A percentile compares a stretch with the other conserved stretches of the same genome.
Evolutionary conservation across 1,140 invertebrate genomes (phyloP).

Genomic region (Pogonomyrmex californicus): DNA sequence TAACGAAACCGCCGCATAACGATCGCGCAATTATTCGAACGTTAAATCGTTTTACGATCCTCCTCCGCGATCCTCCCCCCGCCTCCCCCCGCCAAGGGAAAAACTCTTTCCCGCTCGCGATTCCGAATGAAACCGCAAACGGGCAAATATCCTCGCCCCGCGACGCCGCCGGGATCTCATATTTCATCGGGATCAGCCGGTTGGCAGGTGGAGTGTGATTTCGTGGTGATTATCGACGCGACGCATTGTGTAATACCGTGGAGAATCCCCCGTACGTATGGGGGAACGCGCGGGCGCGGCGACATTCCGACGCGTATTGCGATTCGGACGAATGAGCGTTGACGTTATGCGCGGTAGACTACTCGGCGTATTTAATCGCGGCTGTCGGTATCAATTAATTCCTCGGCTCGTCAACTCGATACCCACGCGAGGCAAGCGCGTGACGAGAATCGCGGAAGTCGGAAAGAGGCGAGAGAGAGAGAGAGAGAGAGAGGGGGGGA

Average conservation of each 20-base stretch:
- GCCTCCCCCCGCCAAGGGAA: not conserved
- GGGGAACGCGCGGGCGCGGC: slow-evolving; percentile 35
- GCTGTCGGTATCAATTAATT: slow-evolving; percentile 58
- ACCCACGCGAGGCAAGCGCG: slow-evolving; percentile 23
- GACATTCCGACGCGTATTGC: slow-evolving; percentile 43
- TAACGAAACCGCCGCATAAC: not conserved
- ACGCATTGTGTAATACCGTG: slow-evolving; percentile 19
- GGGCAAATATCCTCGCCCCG: not conserved
- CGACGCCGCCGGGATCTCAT: not conserved
- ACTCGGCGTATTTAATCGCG: slow-evolving; percentile 45
- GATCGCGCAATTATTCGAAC: not conserved
- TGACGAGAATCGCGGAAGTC: not conserved
- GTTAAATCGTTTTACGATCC: slow-evolving; percentile 24
- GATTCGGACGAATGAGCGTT: slow-evolving; percentile 19
- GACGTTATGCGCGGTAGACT: slow-evolving; percentile 12
- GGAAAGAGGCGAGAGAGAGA: not conserved
- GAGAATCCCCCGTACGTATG: not conserved
- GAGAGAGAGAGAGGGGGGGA: too few relatives aligned
- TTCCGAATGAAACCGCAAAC: not conserved
- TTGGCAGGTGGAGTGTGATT: slow-evolving; percentile 9
- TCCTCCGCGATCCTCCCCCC: too few relatives aligned
- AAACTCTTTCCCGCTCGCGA: not conserved
- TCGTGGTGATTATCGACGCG: slow-evolving; percentile 31
- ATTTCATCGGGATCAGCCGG: slow-evolving; percentile 27
- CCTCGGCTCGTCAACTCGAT: slow-evolving; percentile 48